phyloP scores from a whole-genome alignment of 2,113 vertebrate genomes.

The Seriola aureovittata region DNA sequence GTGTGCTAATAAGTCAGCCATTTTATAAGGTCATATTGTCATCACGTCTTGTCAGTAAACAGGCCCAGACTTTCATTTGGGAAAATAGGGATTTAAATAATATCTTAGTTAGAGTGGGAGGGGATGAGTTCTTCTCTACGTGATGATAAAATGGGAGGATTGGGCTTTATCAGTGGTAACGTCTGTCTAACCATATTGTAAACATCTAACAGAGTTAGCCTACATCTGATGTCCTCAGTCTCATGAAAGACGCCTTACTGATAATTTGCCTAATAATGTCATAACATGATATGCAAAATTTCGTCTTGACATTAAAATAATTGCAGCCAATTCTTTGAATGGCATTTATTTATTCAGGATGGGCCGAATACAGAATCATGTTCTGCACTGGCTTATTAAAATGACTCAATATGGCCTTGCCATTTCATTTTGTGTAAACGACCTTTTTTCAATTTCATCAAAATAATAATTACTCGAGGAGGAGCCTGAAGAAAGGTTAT shows the following conservation, averaged over 20 bases:
- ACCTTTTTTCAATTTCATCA: slow-evolving; percentile 42
- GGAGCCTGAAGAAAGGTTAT: slow-evolving; percentile 43
- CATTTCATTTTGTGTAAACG: slow-evolving; percentile 46
- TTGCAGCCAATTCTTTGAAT: slow-evolving; percentile 46
- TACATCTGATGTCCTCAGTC: neutral
- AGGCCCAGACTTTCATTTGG: neutral
- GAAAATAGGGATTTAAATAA: neutral
- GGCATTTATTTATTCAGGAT: slow-evolving; percentile 24
- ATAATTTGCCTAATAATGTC: slow-evolving; percentile 41
- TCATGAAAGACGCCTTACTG: slow-evolving; percentile 25
- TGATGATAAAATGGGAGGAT: neutral
- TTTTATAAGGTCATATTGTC: no score
- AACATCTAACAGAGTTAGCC: slow-evolving; percentile 9
- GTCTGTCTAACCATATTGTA: slow-evolving; percentile 16
- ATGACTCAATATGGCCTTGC: slow-evolving; percentile 26
- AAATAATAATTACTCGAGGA: slow-evolving; percentile 43
- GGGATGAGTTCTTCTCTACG: neutral
- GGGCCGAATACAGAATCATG: slow-evolving; percentile 16
- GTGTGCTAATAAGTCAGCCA: no score
- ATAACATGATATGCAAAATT: slow-evolving; percentile 34
- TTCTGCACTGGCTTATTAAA: slow-evolving; percentile 27
- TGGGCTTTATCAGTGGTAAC: neutral
- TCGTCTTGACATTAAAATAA: slow-evolving; percentile 55
- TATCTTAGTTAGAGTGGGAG: neutral
- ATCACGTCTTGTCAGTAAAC: neutral